These are phyloP conservation scores for Thunnus thynnus DNA, from an alignment of 2,113 vertebrate species.

Conservation along the genomic window DNA sequence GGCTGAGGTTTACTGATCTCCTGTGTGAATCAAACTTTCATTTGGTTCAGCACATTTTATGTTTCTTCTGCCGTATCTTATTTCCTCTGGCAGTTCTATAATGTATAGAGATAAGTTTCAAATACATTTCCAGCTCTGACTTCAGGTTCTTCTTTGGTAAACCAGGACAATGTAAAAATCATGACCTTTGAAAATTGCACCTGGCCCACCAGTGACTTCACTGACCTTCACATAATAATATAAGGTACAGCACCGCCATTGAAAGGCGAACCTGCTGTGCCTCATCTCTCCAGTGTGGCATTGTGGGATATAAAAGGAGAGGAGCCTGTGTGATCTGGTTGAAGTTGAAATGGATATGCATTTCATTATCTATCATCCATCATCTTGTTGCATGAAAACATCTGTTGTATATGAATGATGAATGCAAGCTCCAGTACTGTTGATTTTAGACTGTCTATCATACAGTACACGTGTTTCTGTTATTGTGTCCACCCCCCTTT, in stretches of 20 bases:
- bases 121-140: neutral
- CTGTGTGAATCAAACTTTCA: too few species aligned
- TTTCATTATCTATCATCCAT: neutral
- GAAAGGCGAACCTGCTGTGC: neutral
- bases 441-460: neutral
- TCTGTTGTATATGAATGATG: neutral
- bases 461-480: neutral
- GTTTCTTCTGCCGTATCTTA: too few species aligned
- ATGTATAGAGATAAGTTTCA: neutral
- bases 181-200: constrained; percentile 26
- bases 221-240: neutral
- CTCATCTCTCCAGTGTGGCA: neutral
- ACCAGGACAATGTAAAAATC: neutral
- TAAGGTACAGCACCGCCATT: neutral
- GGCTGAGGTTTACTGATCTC: too few species aligned
- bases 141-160: neutral
- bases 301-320: neutral
- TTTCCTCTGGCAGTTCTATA: neutral
- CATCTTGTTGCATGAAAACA: too few species aligned
- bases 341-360: neutral
- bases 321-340: too few species aligned
- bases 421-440: neutral
- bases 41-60: too few species aligned
- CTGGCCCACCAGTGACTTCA: neutral
- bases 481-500: neutral